Evolutionary conservation across 2,113 vertebrate genomes (phyloP), one percentile per base, ranked within the genome.

Genomic region (Cranoglanis bouderius): DNA sequence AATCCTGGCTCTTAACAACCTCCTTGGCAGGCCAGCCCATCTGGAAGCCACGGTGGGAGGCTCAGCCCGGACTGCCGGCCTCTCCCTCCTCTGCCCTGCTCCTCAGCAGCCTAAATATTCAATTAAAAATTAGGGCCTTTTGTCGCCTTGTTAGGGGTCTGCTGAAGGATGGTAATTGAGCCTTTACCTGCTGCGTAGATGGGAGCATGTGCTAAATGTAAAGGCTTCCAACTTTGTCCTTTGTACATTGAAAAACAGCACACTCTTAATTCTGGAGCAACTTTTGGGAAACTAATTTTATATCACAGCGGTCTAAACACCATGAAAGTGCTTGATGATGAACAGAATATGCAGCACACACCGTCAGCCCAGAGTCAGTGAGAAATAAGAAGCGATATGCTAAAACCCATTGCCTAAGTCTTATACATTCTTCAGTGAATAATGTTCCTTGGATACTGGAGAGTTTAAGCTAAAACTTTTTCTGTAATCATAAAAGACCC

Each of bases 111-210:
- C 0, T 85, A 94, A 96, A 94, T 93, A 94, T 95, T 93, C 93
- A 94, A 94, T 94, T 92, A 95, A 95, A 91, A 96, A 94, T 93
- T 93, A 94, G 86, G 84, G 93, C 91, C 90, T 85, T 95, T 95
- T 94, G 94, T 95, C 94, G 93, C 93, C 93, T 94, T 93, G 94
- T 95, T 95, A 93, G 90, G 91, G 90, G 94, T 88, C 92, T 92
- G 89, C 90, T 91, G 92, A 92, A 93, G 91, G 93, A 92, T 90
- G 93, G 94, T 94, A 94, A 91, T 70, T 29, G 93, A 94, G 89
- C 91, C 87, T 92, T 51, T 65, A 91, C 91, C 93, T 90, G 92
- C 94, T 93, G 95, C 1, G 88, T 65, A 24, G 82, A 89, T 6
- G 85, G 55, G 88, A 87, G 91, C 89, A 85, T 90, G 90, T 82